Evolutionary conservation across 2,888 invertebrate species (phyloP).

Genomic region (Mythimna vitellina): DNA sequence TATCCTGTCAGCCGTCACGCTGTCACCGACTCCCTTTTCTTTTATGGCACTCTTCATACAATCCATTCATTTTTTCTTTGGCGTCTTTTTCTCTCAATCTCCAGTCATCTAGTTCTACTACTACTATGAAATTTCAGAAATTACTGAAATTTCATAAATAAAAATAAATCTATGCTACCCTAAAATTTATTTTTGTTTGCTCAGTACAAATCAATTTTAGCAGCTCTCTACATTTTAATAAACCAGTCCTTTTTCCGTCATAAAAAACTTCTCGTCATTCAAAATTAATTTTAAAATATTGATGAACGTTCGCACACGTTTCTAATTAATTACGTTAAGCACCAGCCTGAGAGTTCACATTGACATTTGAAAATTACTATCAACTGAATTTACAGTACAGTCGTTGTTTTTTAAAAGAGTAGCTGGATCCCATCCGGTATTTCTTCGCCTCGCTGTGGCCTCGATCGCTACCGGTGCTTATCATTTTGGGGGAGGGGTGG

Average conservation of each 20-base stretch:
- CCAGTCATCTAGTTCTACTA: neutral
- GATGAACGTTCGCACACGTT: conserved; percentile 40
- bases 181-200: neutral
- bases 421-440: too few species aligned
- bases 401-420: too few species aligned
- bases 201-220: neutral
- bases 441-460: too few species aligned
- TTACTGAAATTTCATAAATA: neutral
- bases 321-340: conserved; percentile 53
- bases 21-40: too few species aligned
- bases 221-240: conserved; percentile 5
- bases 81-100: too few species aligned
- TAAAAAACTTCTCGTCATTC: conserved; percentile 21
- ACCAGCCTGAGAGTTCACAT: conserved; percentile 38
- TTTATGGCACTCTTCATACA: too few species aligned
- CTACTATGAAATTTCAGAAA: too few species aligned
- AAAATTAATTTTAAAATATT: conserved; percentile 54
- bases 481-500: too few species aligned
- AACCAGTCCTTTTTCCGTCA: conserved; percentile 14
- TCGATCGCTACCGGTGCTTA: too few species aligned
- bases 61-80: too few species aligned
- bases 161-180: neutral
- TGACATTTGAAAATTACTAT: conserved; percentile 41
- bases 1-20: too few species aligned
- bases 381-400: conserved; percentile 28